Conservation (phyloP, 2,888 invertebrate genomes). For the Lasiommata megera region DNA sequence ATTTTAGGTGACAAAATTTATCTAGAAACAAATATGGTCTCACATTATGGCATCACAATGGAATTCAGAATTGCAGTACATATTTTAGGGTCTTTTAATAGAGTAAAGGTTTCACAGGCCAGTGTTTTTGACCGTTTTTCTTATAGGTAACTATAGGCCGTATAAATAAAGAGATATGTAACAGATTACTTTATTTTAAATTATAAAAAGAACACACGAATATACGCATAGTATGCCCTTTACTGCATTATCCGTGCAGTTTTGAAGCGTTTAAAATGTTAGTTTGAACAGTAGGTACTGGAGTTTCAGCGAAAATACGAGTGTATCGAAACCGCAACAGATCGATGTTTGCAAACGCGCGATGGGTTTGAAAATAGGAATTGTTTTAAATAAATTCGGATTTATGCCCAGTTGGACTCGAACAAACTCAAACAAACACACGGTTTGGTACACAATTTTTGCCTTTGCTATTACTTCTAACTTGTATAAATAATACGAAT, state of each 20-base stretch:
- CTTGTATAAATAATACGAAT: background rate
- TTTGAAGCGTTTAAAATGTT: background rate
- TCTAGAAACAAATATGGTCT: no score
- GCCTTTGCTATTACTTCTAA: background rate
- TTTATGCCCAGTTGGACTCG: constrained; percentile 30
- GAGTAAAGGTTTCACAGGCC: no score
- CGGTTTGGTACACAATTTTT: background rate
- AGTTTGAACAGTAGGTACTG: background rate
- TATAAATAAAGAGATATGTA: no score
- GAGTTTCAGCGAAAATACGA: constrained; percentile 1
- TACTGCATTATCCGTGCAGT: background rate
- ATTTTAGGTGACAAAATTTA: no score
- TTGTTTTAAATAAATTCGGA: constrained; percentile 37
- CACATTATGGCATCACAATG: no score
- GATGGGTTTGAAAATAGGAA: constrained; percentile 37
- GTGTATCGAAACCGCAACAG: constrained; percentile 1
- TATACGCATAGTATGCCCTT: no score
- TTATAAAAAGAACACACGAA: no score
- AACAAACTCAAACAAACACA: constrained; percentile 20
- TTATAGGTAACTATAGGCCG: no score
- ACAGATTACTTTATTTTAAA: no score
- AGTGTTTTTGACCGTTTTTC: no score
- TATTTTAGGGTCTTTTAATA: no score
- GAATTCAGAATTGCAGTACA: no score
- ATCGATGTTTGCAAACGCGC: constrained; percentile 23